Evolutionary conservation across 2,113 vertebrate species (phyloP).

Genomic region (Labrus mixtus): DNA sequence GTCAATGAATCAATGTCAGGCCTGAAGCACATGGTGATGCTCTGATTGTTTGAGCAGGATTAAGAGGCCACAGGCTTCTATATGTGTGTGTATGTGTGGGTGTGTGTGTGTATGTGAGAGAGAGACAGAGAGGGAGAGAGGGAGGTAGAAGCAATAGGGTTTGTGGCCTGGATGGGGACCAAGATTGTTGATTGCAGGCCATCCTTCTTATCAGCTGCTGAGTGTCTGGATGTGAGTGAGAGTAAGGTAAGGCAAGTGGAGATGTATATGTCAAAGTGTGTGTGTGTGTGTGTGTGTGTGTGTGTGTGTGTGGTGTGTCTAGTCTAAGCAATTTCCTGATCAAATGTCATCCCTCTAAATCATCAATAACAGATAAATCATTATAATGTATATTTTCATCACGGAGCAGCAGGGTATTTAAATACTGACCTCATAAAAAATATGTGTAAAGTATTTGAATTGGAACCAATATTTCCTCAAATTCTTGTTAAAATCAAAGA

Average conservation of each 20-base stretch:
- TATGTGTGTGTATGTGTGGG: slow-evolving; percentile 8
- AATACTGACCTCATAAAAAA: too few relatives aligned
- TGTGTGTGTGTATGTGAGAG: slow-evolving; percentile 13
- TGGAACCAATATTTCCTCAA: too few relatives aligned
- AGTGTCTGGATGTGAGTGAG: slow-evolving; percentile 22
- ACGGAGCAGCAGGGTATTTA: too few relatives aligned
- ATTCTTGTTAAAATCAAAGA: too few relatives aligned
- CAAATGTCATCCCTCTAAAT: background rate
- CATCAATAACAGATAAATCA: background rate
- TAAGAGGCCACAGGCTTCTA: slow-evolving; percentile 74
- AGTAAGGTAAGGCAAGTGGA: background rate
- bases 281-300: background rate
- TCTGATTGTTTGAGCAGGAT: slow-evolving; percentile 66
- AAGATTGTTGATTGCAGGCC: slow-evolving; percentile 53
- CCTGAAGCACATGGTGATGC: slow-evolving; percentile 58
- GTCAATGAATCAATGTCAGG: slow-evolving; percentile 65
- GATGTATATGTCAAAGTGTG: background rate
- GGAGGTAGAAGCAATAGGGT: background rate
- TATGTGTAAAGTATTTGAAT: too few relatives aligned
- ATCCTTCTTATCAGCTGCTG: slow-evolving; percentile 48
- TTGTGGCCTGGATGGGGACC: slow-evolving; percentile 23
- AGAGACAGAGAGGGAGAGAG: background rate
- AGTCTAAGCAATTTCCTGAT: background rate
- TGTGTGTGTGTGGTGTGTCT: too few relatives aligned
- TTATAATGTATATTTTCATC: background rate